A percentile compares a stretch with the other conserved stretches of the same genome.
These are phyloP conservation scores for Coreoperca whiteheadi DNA, from an alignment of 2,113 vertebrate genomes.

Conservation along the genomic window DNA sequence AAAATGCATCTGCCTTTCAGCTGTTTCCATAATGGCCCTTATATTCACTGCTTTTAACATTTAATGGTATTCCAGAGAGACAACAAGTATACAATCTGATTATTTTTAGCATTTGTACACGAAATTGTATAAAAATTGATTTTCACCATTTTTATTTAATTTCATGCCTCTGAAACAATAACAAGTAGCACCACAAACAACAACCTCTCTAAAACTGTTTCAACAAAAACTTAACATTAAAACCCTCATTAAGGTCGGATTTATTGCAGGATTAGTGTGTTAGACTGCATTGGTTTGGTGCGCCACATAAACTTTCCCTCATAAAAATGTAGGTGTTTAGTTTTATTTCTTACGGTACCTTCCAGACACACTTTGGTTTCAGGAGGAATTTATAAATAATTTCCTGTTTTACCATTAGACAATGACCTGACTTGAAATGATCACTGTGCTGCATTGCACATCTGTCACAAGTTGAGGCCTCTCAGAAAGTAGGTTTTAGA, in stretches of 20 bases:
- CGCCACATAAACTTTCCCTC: background rate
- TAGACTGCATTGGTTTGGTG: background rate
- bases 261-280: background rate
- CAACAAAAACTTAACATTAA: background rate
- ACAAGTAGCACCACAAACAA: background rate
- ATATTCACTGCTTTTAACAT: constrained; percentile 21
- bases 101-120: constrained; percentile 13
- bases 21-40: constrained; percentile 8
- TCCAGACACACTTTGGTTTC: background rate
- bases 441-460: background rate
- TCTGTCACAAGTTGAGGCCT: background rate
- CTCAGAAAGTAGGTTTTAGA: background rate
- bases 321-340: background rate
- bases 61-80: constrained; percentile 28
- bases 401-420: background rate
- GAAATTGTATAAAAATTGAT: constrained; percentile 2
- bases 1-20: constrained; percentile 4
- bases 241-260: background rate
- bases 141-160: constrained; percentile 11
- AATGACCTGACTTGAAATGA: background rate
- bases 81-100: background rate
- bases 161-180: background rate
- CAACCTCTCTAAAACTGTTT: background rate
- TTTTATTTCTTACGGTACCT: background rate
- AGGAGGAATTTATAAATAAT: background rate